These are phyloP conservation scores for Calameuta idolon DNA, from an alignment of 2,888 invertebrate genomes.

Conservation along the genomic window DNA sequence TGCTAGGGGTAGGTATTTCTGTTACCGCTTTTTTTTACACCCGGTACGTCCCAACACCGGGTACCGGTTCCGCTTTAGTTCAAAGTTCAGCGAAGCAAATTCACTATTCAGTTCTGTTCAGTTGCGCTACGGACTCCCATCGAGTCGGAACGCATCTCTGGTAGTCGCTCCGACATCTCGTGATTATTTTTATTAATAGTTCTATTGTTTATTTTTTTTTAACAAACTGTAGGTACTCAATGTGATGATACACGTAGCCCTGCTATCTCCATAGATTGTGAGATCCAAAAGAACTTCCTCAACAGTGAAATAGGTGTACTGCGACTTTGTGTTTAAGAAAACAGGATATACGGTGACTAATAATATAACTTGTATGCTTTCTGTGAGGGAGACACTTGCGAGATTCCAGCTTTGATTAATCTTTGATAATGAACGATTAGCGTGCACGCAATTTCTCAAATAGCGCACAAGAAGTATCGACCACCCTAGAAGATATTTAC, in stretches of 20 bases:
- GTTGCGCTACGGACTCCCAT: slow-evolving; percentile 6
- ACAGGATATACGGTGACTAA: background rate
- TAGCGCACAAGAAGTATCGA: background rate
- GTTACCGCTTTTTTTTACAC: background rate
- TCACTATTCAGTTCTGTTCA: slow-evolving; percentile 3
- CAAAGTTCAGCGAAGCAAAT: background rate
- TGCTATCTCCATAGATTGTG: background rate
- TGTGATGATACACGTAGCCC: background rate
- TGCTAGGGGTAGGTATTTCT: background rate
- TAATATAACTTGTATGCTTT: background rate
- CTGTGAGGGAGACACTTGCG: background rate
- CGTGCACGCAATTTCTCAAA: background rate
- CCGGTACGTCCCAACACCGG: background rate
- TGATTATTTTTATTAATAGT: background rate
- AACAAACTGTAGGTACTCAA: background rate
- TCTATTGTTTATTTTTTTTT: background rate
- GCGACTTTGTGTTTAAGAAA: background rate
- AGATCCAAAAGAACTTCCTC: background rate
- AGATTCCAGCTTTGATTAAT: background rate
- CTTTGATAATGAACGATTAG: background rate
- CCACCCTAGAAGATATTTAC: background rate
- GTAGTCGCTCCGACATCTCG: background rate
- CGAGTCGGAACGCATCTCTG: slow-evolving; percentile 1
- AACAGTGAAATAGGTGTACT: background rate
- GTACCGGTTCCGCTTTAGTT: background rate